phyloP scores from a whole-genome alignment of 2,797 vertebrate genomes.

The Peromyscus aztecus region DNA sequence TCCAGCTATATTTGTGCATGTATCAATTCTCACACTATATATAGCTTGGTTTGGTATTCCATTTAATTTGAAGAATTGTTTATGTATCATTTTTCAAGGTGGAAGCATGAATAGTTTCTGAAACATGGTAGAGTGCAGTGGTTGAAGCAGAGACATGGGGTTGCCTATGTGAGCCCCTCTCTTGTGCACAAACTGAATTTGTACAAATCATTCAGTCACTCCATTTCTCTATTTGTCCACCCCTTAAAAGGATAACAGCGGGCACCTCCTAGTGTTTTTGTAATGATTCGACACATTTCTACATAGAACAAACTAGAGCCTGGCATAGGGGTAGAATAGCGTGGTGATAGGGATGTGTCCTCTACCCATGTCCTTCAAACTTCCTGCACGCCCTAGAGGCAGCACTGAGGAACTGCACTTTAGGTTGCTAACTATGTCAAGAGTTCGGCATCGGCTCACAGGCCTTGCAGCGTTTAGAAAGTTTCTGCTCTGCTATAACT shows the following conservation, averaged over 20 bases:
- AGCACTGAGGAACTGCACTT: background rate
- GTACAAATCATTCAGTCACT: background rate
- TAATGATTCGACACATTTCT: background rate
- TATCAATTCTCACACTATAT: constrained; percentile 14
- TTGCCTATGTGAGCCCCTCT: background rate
- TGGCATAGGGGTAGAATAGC: background rate
- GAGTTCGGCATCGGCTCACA: background rate
- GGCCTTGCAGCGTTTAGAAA: background rate
- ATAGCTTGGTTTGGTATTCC: constrained; percentile 53
- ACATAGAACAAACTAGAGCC: background rate
- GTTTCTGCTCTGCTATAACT: background rate
- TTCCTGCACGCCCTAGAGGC: background rate
- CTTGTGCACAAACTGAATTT: background rate
- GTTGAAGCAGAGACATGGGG: background rate
- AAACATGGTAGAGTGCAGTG: background rate
- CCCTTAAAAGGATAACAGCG: background rate
- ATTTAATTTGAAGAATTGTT: constrained; percentile 53
- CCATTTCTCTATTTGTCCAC: background rate
- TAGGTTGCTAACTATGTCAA: background rate
- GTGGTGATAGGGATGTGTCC: background rate
- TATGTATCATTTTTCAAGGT: background rate
- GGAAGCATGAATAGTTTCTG: constrained; percentile 6
- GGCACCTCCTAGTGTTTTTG: background rate
- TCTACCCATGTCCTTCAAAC: background rate
- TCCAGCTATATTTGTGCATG: background rate